A percentile compares a stretch with the other conserved stretches of the same genome.
Evolutionary conservation across 2,797 vertebrate species (phyloP).

Genomic region (Lemur catta): DNA sequence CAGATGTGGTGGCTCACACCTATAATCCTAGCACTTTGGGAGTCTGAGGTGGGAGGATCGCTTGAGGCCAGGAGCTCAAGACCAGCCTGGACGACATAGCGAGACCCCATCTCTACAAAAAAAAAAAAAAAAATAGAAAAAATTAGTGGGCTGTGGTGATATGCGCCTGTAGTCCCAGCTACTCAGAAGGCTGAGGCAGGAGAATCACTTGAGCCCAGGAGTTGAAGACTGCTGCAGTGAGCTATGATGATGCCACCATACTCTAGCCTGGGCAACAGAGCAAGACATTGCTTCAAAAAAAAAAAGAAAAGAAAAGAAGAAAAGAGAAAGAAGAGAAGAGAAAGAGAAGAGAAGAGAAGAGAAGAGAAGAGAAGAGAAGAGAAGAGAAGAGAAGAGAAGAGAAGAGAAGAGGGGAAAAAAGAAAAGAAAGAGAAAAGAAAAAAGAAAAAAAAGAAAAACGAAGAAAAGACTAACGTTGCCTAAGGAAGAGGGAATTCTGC

Average conservation of each 20-base stretch:
- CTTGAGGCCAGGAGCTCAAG: no score
- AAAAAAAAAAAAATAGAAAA: neutral
- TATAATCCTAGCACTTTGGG: no score
- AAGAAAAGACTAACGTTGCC: neutral
- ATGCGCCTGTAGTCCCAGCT: neutral
- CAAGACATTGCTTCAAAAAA: neutral
- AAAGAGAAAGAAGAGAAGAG: no score
- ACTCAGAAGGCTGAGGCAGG: neutral
- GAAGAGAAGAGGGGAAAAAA: no score
- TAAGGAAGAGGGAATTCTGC: neutral
- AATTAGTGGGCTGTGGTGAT: neutral
- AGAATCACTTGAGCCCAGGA: neutral
- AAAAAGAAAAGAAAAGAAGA: no score
- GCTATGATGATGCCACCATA: neutral
- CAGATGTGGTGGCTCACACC: no score
- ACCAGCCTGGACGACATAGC: no score
- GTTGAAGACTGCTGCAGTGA: neutral
- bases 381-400: no score
- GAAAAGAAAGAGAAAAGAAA: no score
- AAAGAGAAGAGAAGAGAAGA: accelerated
- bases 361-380: no score
- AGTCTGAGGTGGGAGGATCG: no score
- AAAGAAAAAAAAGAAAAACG: neutral
- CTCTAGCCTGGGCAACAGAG: neutral
- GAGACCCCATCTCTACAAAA: no score